Evolutionary conservation across 2,888 invertebrate species (phyloP), one percentile per base, ranked within the genome.

Genomic region (Spisula solida): DNA sequence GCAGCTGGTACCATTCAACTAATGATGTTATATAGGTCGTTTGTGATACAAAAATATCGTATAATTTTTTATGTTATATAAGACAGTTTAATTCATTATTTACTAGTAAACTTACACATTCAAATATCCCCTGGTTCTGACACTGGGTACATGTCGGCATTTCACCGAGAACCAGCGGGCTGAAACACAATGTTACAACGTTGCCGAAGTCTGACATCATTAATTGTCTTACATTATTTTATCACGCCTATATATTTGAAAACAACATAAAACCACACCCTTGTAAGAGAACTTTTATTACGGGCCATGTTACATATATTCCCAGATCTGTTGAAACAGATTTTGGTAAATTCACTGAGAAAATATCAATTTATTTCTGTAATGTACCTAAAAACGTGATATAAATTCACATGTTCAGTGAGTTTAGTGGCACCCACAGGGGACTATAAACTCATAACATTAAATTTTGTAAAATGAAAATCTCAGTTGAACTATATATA

Each of bases 21-120:
- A 41, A 41, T 41, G 2, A 41, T 8, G 41, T 41, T 41, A 41
- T 41, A 41, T 41, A 41, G 41, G 41, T 41, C 41, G 41, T 41
- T 41, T 41, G 41, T 2, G 41, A 8, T 41, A 41, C 41, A 41
- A 41, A 41, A 41, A 41, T 5, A 8, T 41, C 41, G 41, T 41
- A 41, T 41, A 41, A 5, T 41, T 66, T 66, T 66, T 25, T 12
- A 66, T 66, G 60, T n/a, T 66, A 66, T 66, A 66, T 66, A 66
- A 66, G 25, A 66, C 60, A 20, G 8, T 66, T 25, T 66, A 66
- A 66, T 66, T 66, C 60, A 25, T 66, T 66, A 66, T 66, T 66
- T 66, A 66, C 60, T 12, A 66, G 60, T 66, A 66, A 25, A 66
- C 41, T 66, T 66, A 25, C 60, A 66, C 4, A 25, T 60, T 60